phyloP scores from a whole-genome alignment of 2,797 vertebrate genomes.

The Sciaenops ocellatus region DNA sequence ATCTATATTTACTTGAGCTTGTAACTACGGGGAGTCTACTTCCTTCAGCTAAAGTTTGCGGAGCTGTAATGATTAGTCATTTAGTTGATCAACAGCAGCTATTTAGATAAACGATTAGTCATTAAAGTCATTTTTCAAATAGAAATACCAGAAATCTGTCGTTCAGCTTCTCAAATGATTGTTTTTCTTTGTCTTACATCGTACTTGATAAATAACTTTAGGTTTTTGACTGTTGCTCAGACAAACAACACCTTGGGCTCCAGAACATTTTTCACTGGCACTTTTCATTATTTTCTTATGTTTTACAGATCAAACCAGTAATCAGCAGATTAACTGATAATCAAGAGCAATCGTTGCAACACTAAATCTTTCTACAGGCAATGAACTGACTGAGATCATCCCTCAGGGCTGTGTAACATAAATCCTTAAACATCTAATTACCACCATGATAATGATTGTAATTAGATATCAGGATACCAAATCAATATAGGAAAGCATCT shows the following conservation, averaged over 20 bases:
- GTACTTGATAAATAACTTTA: neutral
- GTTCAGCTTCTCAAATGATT: neutral
- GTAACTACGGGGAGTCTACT: neutral
- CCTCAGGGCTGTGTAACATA: slow-evolving; percentile 21
- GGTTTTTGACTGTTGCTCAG: neutral
- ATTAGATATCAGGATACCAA: slow-evolving; percentile 25
- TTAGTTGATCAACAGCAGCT: neutral
- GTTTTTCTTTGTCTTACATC: neutral
- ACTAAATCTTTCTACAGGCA: slow-evolving; percentile 18
- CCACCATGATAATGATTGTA: slow-evolving; percentile 41
- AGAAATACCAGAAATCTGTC: neutral
- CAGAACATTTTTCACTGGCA: no score
- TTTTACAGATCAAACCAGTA: neutral
- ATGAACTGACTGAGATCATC: slow-evolving; percentile 4
- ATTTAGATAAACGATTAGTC: neutral
- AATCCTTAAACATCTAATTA: slow-evolving; percentile 57
- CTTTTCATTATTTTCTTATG: neutral
- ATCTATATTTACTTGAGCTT: neutral
- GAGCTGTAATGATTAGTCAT: neutral
- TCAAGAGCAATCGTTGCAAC: neutral
- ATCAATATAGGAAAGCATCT: slow-evolving; percentile 40
- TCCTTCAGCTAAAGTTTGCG: neutral
- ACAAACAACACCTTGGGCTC: neutral
- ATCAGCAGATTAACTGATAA: neutral
- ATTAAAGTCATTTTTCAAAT: neutral